Base-by-base conservation (phyloP, 2,888 invertebrate genomes). In the Norana najaformis region DNA sequence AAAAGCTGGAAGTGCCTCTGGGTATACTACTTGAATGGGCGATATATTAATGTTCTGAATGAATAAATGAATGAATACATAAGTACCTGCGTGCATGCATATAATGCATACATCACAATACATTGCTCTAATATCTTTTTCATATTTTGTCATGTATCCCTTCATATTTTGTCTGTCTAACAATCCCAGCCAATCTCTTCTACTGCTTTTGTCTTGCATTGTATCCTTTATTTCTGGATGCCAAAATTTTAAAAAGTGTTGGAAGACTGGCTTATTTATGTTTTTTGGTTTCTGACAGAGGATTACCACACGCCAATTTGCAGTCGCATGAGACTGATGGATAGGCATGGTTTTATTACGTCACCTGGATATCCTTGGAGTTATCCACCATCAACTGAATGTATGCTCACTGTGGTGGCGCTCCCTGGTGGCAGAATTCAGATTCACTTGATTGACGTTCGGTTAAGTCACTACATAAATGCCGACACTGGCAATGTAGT, bases 321-420 rank as follows among this genome's bases (percentile, higher is more conserved):
- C 85, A 85, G 36, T 36, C 85, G 85, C 6, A 16, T 37, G 85
- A 36, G 13, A 37, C 36, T 85, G 36, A 47, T 39, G n/a, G 88
- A 88, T 35, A 18, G 34, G 23, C 47, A 88, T 4, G 92, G 92
- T 30, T 91, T 89, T 88, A 35, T 92, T 14, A 39, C 89, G 30
- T 91, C 91, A 14, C 92, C 92, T 5, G 39, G 34, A 89, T 92
- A 91, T 89, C 92, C 92, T 13, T 36, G 36, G 38, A 90, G 89
- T 41, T 92, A 92, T 88, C 90, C 90, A 30, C 34, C 90, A 8
- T 37, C 88, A 23, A 47, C n/a, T 20, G 35, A 34, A 82, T 91
- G 91, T 53, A 82, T 35, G 30, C 41, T 83, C 83, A 90, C 88
- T 6, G 47, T 91, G 39, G 82, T 23, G n/a, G 89, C 88, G 23